A percentile compares a stretch with the other conserved stretches of the same genome.
Conservation (phyloP, 2,888 invertebrate species). For the Cotesia congregata region DNA sequence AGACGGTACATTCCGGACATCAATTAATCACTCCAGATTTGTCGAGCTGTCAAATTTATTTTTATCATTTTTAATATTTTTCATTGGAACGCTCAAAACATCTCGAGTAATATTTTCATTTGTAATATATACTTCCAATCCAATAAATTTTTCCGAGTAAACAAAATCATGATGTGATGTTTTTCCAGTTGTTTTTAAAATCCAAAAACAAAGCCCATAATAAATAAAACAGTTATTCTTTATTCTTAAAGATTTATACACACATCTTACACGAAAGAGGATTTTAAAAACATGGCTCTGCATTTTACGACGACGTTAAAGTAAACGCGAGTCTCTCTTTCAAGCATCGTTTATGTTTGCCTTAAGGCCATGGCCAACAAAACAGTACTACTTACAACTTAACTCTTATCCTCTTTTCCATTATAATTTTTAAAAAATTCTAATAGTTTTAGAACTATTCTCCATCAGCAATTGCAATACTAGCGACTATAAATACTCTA, state of each 20-base stretch:
- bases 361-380: background rate
- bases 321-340: conserved; percentile 45
- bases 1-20: background rate
- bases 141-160: background rate
- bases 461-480: background rate
- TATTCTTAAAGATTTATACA: background rate
- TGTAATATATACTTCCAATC: background rate
- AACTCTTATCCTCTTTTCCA: conserved; percentile 19
- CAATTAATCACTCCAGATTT: background rate
- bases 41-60: background rate
- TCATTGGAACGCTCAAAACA: no score
- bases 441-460: conserved; percentile 31
- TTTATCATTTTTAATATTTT: background rate
- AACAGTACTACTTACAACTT: background rate
- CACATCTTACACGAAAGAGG: background rate
- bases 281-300: background rate
- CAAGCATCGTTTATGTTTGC: conserved; percentile 23
- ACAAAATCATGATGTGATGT: background rate
- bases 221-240: background rate
- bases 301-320: conserved; percentile 52
- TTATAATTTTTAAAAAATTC: conserved; percentile 32
- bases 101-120: background rate
- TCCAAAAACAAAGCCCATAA: background rate
- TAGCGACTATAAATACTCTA: conserved; percentile 17
- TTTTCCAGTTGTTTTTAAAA: background rate